phyloP scores from a whole-genome alignment of 2,888 invertebrate genomes.

The Morpho deidamia region DNA sequence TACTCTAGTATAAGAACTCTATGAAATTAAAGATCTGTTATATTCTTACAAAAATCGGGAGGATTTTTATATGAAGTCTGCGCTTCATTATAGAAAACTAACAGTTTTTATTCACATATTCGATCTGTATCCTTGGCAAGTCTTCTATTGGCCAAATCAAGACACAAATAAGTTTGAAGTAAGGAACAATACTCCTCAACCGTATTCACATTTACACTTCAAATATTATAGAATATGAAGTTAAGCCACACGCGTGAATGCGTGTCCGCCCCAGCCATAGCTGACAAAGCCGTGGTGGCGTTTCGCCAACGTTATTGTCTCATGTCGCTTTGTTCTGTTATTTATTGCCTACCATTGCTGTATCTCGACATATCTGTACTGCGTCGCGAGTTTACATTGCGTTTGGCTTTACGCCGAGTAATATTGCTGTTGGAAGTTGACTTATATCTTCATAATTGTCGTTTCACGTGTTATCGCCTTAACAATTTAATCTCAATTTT shows the following conservation, averaged over 20 bases:
- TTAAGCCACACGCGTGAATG: conserved; percentile 11
- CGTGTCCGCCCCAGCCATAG: conserved; percentile 14
- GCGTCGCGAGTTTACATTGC: conserved; percentile 11
- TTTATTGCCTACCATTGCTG: conserved; percentile 18
- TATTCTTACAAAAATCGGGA: no score
- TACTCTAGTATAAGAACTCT: no score
- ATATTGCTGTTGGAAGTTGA: conserved; percentile 7
- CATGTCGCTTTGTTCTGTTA: conserved; percentile 21
- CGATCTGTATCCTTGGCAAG: no score
- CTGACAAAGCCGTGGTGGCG: conserved; percentile 19
- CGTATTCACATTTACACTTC: not conserved
- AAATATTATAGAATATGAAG: not conserved
- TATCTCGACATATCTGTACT: conserved; percentile 18
- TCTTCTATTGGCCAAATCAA: no score
- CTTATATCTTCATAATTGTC: conserved; percentile 7
- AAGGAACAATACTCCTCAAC: no score
- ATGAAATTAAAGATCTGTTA: no score
- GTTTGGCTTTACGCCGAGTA: conserved; percentile 15
- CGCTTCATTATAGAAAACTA: no score
- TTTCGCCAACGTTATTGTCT: conserved; percentile 25
- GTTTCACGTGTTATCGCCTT: not conserved
- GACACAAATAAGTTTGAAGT: no score
- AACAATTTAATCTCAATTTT: no score
- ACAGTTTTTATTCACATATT: no score
- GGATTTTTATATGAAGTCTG: no score